Percentiles rank a stretch among this genome's conserved stretches.
Conservation (phyloP, 2,888 invertebrate species). For the Tetrapedia diversipes region DNA sequence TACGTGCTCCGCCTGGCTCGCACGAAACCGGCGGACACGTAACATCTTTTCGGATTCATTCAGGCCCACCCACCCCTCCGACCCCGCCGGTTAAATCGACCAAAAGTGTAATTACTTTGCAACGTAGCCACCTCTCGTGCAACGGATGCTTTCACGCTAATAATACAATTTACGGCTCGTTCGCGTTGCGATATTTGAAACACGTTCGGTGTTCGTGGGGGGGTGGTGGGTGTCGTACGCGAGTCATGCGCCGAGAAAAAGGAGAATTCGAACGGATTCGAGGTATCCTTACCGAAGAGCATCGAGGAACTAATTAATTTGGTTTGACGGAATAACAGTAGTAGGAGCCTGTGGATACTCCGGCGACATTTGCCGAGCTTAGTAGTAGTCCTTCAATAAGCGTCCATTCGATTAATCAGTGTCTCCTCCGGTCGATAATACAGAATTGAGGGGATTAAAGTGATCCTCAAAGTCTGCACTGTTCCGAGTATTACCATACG, state of each 20-base stretch:
- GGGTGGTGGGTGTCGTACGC: too few relatives aligned
- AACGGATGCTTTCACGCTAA: not conserved
- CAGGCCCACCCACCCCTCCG: too few relatives aligned
- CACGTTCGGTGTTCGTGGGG: too few relatives aligned
- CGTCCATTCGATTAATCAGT: constrained; percentile 57
- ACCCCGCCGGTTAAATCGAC: constrained; percentile 3
- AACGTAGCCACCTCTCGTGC: not conserved
- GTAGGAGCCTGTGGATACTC: constrained; percentile 32
- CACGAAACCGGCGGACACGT: constrained; percentile 48
- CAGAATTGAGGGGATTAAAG: constrained; percentile 44
- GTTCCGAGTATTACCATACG: constrained; percentile 14
- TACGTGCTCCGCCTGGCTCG: constrained; percentile 31
- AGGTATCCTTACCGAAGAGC: constrained; percentile 17
- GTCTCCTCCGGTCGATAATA: constrained; percentile 42
- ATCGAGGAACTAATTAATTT: constrained; percentile 43
- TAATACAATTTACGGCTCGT: not conserved
- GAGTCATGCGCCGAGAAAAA: too few relatives aligned
- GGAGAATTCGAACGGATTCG: not conserved
- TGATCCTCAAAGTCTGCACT: constrained; percentile 34
- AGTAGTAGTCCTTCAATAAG: constrained; percentile 51
- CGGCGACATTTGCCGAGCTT: constrained; percentile 47
- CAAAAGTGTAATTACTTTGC: constrained; percentile 25
- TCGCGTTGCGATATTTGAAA: too few relatives aligned
- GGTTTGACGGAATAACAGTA: constrained; percentile 32
- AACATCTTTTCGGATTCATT: constrained; percentile 44